Evolutionary conservation across 1,140 invertebrate species (phyloP).

Genomic region (Euborellia annulipes): DNA sequence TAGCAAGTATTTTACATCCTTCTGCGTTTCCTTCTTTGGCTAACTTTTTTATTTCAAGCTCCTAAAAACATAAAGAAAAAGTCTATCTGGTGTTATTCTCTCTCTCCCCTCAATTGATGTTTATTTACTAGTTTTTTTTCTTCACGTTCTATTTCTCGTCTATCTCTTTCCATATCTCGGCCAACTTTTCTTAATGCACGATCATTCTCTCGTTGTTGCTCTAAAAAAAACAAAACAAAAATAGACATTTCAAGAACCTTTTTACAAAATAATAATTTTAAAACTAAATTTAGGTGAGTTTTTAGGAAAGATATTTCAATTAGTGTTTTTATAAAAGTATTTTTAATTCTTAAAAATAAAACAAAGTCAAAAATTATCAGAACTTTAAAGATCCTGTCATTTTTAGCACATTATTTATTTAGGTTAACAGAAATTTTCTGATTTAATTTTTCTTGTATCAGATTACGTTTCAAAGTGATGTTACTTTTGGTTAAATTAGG

Average conservation of each 20-base stretch:
- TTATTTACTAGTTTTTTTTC: constrained; percentile 68
- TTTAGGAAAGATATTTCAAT: background rate
- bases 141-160: constrained; percentile 61
- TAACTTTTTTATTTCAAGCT: constrained; percentile 76
- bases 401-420: too few relatives aligned
- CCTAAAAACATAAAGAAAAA: constrained; percentile 32
- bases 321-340: background rate
- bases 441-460: background rate
- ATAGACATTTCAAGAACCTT: background rate
- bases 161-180: constrained; percentile 69
- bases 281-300: background rate
- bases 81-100: too few relatives aligned
- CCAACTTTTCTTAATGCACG: constrained; percentile 57
- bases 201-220: constrained; percentile 70
- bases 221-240: constrained; percentile 34
- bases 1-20: constrained; percentile 65
- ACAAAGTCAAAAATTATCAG: background rate
- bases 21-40: constrained; percentile 77
- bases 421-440: background rate
- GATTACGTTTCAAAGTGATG: too few relatives aligned
- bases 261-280: background rate
- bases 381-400: constrained; percentile 1
- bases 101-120: too few relatives aligned
- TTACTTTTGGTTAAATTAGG: too few relatives aligned
- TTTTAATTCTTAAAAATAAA: background rate